phyloP scores from a whole-genome alignment of 2,113 vertebrate genomes.

The Sciurus niger region DNA sequence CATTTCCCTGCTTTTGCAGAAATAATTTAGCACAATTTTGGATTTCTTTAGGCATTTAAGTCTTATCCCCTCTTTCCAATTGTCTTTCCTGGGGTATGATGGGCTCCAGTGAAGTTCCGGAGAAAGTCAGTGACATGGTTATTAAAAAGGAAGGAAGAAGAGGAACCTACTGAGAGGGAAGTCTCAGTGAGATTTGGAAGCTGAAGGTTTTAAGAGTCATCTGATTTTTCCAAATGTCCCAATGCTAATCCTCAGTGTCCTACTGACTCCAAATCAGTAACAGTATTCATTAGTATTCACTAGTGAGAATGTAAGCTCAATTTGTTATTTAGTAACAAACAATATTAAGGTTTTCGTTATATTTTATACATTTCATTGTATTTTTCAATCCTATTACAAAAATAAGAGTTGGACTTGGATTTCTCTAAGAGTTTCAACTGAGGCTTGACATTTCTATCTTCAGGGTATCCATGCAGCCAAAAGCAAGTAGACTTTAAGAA shows the following conservation, averaged over 20 bases:
- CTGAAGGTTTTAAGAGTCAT: background rate
- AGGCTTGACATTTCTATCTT: background rate
- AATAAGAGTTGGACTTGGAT: background rate
- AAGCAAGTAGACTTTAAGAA: background rate
- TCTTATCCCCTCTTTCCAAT: background rate
- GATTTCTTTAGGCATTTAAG: background rate
- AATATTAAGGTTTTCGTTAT: background rate
- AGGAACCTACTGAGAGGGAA: background rate
- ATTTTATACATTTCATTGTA: background rate
- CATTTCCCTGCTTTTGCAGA: background rate
- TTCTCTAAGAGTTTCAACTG: background rate
- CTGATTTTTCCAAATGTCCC: background rate
- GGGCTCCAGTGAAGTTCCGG: background rate
- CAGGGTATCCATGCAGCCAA: background rate
- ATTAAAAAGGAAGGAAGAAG: background rate
- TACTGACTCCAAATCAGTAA: background rate
- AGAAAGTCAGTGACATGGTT: no score
- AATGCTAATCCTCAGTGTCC: background rate
- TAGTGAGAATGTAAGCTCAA: background rate
- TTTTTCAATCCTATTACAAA: background rate
- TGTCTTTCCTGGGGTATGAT: background rate
- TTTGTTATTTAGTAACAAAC: background rate
- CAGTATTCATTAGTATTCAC: background rate
- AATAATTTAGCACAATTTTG: background rate
- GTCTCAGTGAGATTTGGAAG: background rate